Evolutionary conservation across 53 echinoderm and acorn worm species (phyloP).

Genomic region (Zoroaster sp.): DNA sequence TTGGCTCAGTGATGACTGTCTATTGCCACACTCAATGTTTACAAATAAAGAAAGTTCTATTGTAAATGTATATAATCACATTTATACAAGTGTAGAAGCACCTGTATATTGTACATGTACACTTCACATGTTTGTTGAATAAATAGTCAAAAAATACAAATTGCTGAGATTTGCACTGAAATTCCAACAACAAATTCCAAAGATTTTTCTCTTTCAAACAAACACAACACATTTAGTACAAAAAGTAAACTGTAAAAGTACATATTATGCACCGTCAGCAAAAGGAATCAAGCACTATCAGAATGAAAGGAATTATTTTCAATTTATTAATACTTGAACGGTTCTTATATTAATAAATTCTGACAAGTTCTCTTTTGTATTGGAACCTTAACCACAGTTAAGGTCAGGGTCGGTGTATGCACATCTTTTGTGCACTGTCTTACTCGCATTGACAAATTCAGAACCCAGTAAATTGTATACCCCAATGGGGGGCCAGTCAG

Average conservation of each 20-base stretch:
- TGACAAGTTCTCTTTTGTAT: background rate
- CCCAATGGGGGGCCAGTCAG: slow-evolving; percentile 1
- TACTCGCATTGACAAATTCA: background rate
- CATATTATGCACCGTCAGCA: background rate
- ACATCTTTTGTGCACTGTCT: background rate
- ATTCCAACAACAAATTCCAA: background rate
- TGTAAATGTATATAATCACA: too few species aligned
- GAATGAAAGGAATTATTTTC: background rate
- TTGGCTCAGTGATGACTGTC: too few species aligned
- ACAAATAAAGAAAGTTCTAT: too few species aligned
- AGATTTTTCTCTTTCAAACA: background rate
- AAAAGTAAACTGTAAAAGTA: background rate
- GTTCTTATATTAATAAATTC: background rate
- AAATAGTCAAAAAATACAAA: background rate
- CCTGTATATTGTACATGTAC: too few species aligned
- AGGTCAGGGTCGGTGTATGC: background rate
- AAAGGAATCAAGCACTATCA: background rate
- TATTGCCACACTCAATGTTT: too few species aligned
- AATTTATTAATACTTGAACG: background rate
- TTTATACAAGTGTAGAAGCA: too few species aligned
- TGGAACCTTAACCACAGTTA: background rate
- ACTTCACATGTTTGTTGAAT: background rate
- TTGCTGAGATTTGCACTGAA: background rate
- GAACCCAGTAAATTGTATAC: background rate
- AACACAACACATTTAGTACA: background rate